Base-by-base conservation (phyloP, 2,113 vertebrate genomes). In the rabbit (Oryctolagus cuniculus) region DNA sequence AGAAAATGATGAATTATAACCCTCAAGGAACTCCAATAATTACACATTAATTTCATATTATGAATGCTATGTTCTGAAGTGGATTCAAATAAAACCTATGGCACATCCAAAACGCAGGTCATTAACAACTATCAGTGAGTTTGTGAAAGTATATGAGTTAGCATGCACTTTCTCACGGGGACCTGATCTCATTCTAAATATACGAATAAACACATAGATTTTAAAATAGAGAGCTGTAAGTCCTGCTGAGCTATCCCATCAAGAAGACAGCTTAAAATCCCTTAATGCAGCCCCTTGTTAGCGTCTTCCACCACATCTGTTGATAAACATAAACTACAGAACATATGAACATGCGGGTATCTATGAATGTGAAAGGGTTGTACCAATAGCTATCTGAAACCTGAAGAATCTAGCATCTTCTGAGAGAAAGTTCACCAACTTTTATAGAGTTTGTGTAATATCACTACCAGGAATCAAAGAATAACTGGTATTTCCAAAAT, bases 41-140 rank as follows among this genome's bases (percentile, higher is more conserved):
- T n/a, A n/a, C 53, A 78, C 64, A 10, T 83, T 93, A 72, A 84
- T 83, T 90, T 94, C 25, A 83, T 17, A 63, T 44, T 93, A 38
- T 29, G 10, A 91, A 36, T n/a, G 80, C 16, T 55, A 19, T 53
- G 38, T 89, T 80, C 29, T 17, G 24, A 73, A 31, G 10, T 90
- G 27, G 89, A 87, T 80, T 87, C 36, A 95, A 90, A 31, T n/a
- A 69, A 80, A 9, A 29, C 10, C 7, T 21, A 25, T 34, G 66
- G 5, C 27, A 92, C 16, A 66, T 79, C 34, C 27, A 70, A 72
- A 81, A 87, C 73, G 69, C 13, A 53, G 70, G 38, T 51, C 55
- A 79, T 10, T 69, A 79, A 34, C 24, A 92, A 64, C 6, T 38
- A 53, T 72, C 29, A 64, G 36, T 38, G 80, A 75, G 21, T 25